Base-by-base conservation (phyloP, 2,888 invertebrate genomes). In the Lysandra coridon region DNA sequence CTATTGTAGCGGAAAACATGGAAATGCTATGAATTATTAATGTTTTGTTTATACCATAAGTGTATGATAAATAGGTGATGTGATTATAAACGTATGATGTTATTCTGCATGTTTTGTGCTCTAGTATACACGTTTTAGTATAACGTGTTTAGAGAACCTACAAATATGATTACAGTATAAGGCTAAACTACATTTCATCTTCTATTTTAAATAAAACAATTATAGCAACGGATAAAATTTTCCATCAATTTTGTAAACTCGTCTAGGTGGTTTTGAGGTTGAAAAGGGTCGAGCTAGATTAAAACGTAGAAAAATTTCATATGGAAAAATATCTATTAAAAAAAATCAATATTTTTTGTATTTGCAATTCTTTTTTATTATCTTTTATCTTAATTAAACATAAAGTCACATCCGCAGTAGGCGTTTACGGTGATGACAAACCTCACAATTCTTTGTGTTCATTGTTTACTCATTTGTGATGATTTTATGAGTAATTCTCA, bases 1-100 rank as follows among this genome's bases (percentile, higher is more conserved):
- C 82, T 86, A 85, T 80, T 80, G 81, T 81, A 83, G 80, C 83
- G 84, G 84, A 86, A 87, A 87, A 86, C 23, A 83, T 79, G 79
- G 69, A 79, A 62, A 79, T 73, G n/a, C 75, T 10, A 75, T 49
- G 44, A 75, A 49, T 53, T 69, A 69, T 69, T 69, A 17, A 69
- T 69, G 30, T 1, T 33, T 33, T 14, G 69, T 33, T 69, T 37
- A 69, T 69, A 33, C 69, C 69, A 69, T 69, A 23, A 69, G 14
- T 33, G 14, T 37, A 37, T 33, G 33, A 17, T 69, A 14, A 33
- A 69, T 69, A 7, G 23, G 5, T 69, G 69, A 12, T 69, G 33
- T 69, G 33, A 14, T 69, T 33, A 69, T 30, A 69, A 17, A 62
- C 23, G 23, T 23, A n/a, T 23, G 62, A 62, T 17, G 17, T 57